Evolutionary conservation across 2,113 vertebrate genomes (phyloP).

Genomic region (Todiramphus chloris): DNA sequence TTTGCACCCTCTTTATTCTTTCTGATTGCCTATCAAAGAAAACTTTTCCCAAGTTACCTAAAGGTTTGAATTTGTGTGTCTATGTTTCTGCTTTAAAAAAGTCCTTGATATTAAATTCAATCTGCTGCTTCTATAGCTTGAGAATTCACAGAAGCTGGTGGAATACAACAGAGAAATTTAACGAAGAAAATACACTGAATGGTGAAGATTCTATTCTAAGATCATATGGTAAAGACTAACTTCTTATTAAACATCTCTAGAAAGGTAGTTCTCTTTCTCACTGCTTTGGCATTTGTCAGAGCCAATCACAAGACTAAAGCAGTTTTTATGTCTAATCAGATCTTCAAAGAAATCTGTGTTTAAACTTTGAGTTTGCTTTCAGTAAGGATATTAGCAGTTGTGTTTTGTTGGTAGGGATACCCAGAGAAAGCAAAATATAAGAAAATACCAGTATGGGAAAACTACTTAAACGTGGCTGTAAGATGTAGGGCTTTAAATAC

Average conservation of each 20-base stretch:
- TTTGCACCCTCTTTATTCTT: background rate
- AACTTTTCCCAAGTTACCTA: background rate
- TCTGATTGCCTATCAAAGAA: background rate
- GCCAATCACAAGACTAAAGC: background rate
- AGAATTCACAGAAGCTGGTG: background rate
- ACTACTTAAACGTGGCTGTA: background rate
- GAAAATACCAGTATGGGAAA: background rate
- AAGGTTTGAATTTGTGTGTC: background rate
- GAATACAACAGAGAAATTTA: background rate
- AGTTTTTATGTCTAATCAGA: background rate
- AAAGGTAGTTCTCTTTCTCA: background rate
- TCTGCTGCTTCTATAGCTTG: background rate
- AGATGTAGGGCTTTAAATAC: background rate
- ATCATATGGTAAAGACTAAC: background rate
- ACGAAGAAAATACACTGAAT: background rate
- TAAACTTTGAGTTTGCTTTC: background rate
- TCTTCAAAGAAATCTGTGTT: background rate
- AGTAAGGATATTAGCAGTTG: background rate
- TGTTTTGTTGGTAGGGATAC: background rate
- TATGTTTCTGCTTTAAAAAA: background rate
- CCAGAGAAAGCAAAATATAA: background rate
- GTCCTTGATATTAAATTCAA: background rate
- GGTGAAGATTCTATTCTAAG: background rate
- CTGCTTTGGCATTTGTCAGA: background rate
- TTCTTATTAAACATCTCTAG: background rate